Evolutionary conservation across 1,140 invertebrate species (phyloP).

Genomic region (Heliconius hermathena): DNA sequence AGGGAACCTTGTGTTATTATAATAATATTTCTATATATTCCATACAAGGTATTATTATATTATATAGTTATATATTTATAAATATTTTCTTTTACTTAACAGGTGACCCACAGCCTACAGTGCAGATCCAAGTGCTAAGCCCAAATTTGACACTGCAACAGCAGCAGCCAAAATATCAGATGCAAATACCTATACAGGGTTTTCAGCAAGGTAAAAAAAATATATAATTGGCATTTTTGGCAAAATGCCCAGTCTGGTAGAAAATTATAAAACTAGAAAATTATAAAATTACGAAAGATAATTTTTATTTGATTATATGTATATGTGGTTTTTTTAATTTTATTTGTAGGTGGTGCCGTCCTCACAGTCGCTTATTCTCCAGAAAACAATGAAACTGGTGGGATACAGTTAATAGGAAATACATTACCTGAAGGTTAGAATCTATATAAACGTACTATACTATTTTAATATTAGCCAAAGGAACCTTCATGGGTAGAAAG

Average conservation of each 20-base stretch:
- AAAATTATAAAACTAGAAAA: too few relatives aligned
- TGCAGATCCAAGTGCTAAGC: conserved; percentile 89
- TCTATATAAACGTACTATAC: neutral
- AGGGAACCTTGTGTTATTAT: too few relatives aligned
- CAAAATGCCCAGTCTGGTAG: too few relatives aligned
- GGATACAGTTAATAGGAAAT: conserved; percentile 70
- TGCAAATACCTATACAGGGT: conserved; percentile 86
- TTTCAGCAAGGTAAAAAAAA: conserved; percentile 78
- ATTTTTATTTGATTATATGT: neutral
- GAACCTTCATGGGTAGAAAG: too few relatives aligned
- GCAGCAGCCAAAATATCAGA: conserved; percentile 87
- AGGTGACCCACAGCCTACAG: conserved; percentile 87
- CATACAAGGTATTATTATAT: too few relatives aligned
- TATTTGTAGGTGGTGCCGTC: conserved; percentile 84
- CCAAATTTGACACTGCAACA: conserved; percentile 82
- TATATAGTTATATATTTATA: neutral
- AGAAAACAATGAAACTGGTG: conserved; percentile 74
- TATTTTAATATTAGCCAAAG: neutral
- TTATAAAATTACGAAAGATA: too few relatives aligned
- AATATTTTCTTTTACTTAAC: conserved; percentile 2
- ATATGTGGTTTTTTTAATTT: neutral
- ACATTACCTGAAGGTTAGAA: conserved; percentile 68
- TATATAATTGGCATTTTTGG: too few relatives aligned
- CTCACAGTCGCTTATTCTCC: conserved; percentile 88
- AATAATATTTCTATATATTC: too few relatives aligned